These are phyloP conservation scores for Frieseomelitta varia DNA, from an alignment of 1,140 invertebrate species.

Conservation along the genomic window DNA sequence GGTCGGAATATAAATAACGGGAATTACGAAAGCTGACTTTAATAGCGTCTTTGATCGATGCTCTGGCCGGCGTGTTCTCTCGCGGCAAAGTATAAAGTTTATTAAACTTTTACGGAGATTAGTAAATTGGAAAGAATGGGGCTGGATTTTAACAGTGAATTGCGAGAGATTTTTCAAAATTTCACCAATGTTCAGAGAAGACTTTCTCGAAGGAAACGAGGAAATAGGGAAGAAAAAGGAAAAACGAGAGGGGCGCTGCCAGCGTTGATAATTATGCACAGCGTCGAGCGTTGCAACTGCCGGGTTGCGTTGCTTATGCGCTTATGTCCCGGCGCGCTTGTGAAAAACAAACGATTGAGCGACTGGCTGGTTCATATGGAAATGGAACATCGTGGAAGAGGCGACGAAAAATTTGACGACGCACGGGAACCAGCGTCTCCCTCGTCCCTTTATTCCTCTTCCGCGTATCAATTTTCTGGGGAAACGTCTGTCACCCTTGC, in stretches of 20 bases:
- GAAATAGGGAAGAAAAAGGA: neutral
- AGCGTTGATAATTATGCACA: conserved; percentile 62
- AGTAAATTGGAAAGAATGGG: neutral
- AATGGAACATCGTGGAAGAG: conserved; percentile 23
- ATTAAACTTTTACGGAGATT: neutral
- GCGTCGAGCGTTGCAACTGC: conserved; percentile 58
- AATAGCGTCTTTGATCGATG: neutral
- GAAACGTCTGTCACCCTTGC: too few relatives aligned
- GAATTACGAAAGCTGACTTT: neutral
- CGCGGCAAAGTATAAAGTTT: neutral
- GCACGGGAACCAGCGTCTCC: neutral
- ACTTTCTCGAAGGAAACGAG: neutral
- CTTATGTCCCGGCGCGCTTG: conserved; percentile 32
- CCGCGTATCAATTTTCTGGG: too few relatives aligned
- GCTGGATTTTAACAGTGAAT: neutral
- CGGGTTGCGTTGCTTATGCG: conserved; percentile 54
- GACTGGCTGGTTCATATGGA: conserved; percentile 35
- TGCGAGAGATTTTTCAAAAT: too few relatives aligned
- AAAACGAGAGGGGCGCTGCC: conserved; percentile 45
- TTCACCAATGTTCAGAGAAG: neutral
- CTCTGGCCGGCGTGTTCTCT: too few relatives aligned
- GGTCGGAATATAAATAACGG: conserved; percentile 4
- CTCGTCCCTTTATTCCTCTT: neutral
- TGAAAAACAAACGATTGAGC: conserved; percentile 41
- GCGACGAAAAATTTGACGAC: conserved; percentile 30